Base-by-base conservation (phyloP, 64 coral and sea anemone species). In the Actinia tenebrosa region DNA sequence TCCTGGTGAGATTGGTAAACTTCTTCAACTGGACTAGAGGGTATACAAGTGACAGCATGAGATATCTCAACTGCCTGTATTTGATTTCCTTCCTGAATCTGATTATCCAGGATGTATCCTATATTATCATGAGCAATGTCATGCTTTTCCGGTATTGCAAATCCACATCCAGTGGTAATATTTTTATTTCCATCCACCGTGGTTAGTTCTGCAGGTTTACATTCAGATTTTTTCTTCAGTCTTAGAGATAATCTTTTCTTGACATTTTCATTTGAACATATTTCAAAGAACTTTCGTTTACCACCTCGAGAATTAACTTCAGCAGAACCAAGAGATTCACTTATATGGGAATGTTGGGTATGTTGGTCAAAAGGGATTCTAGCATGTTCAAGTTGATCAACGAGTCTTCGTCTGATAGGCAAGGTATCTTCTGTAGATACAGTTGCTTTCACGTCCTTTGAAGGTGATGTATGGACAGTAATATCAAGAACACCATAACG, bases 11-110 rank as follows among this genome's bases (percentile, higher is more conserved):
- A 69, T 25, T 69, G 64, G 4, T 43, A 7, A 27, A 81, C 43
- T 16, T 81, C 79, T 54, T 80, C 83, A 15, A 71, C 55, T 27
- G 89, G 89, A 47, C 89, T 91, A 18, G 89, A 86, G 47, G 89
- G 84, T 47, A 91, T 77, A 50, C 83, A 79, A 10, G 71, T 91
- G 25, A 91, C 45, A n/a, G 30, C 30, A 37, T 1, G 30, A 37
- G 30, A 37, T 37, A 37, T 37, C 30, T 85, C 89, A 16, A 4
- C 60, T 61, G 15, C 15, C 60, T 61, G 16, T 61, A 19, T 61
- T 47, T 19, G 37, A 44, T 11, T 79, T 5, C 15, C 44, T 79
- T 79, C 27, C 14, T 79, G 30, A 16, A 6, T 25, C 14, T 45
- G 77, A 43, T 44, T 47, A 16, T 44, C 13, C 18, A 18, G 2